Conservation (phyloP, 2,888 invertebrate species). For the Ernsta delagoae region DNA sequence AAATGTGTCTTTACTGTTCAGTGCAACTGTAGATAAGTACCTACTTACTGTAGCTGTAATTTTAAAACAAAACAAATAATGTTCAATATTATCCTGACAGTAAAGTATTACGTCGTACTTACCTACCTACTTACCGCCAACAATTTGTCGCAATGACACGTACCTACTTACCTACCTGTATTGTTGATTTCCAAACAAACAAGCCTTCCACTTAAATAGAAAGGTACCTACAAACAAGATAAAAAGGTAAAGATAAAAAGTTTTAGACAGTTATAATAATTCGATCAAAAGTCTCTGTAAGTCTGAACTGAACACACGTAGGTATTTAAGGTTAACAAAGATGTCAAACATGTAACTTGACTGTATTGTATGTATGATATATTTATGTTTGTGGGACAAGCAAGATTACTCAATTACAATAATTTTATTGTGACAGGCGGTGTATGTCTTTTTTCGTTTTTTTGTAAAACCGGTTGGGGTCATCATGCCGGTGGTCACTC, state of each 20-base stretch:
- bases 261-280: neutral
- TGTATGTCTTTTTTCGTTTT: slow-evolving; percentile 3
- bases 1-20: too few species aligned
- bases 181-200: slow-evolving; percentile 5
- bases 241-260: neutral
- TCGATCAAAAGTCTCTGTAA: too few species aligned
- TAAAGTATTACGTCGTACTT: too few species aligned
- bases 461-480: slow-evolving; percentile 3
- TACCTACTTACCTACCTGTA: too few species aligned
- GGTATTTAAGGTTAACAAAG: too few species aligned
- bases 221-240: neutral
- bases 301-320: too few species aligned
- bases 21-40: too few species aligned
- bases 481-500: slow-evolving; percentile 4
- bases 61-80: too few species aligned
- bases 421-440: slow-evolving; percentile 4
- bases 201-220: neutral
- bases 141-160: slow-evolving; percentile 7
- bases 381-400: neutral
- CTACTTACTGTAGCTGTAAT: too few species aligned
- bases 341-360: too few species aligned
- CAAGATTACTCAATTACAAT: slow-evolving; percentile 4
- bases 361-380: neutral
- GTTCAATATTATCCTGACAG: too few species aligned
- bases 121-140: too few species aligned